A percentile compares a stretch with the other conserved stretches of the same genome.
These are phyloP conservation scores for Macrophya annulata DNA, from an alignment of 2,888 invertebrate species.

Conservation along the genomic window DNA sequence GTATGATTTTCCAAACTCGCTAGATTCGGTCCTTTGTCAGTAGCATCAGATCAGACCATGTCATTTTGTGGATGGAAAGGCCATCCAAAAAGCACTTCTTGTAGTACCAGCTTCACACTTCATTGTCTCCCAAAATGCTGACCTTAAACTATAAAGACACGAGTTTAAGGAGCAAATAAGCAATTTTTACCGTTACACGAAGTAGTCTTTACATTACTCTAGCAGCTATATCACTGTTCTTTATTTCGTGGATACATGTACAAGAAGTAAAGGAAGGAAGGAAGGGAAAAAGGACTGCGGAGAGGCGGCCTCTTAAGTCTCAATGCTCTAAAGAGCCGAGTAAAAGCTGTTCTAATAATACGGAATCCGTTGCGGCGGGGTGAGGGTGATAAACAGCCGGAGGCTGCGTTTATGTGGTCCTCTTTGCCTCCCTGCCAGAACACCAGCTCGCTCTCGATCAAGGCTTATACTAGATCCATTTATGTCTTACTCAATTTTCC, in stretches of 20 bases:
- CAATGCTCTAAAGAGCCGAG: conserved; percentile 50
- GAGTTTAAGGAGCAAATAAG: not conserved
- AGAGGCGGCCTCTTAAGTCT: conserved; percentile 45
- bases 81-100: not conserved
- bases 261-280: not conserved
- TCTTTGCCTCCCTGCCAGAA: conserved; percentile 7
- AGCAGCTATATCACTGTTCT: not conserved
- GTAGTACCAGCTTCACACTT: not conserved
- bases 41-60: not conserved
- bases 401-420: conserved; percentile 72
- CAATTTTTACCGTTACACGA: not conserved
- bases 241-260: not conserved
- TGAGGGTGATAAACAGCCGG: conserved; percentile 72
- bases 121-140: not conserved
- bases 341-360: conserved; percentile 71
- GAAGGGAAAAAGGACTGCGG: conserved; percentile 20
- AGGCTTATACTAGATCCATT: not conserved
- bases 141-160: not conserved
- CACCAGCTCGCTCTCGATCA: conserved; percentile 40
- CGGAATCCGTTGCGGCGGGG: conserved; percentile 60
- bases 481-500: not conserved
- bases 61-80: not conserved
- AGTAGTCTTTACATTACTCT: not conserved
- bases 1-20: not conserved
- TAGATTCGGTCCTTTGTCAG: not conserved